Percentiles rank a stretch among this genome's conserved stretches.
Conservation (phyloP, 2,113 vertebrate species). For the Australoheros scitulus region DNA sequence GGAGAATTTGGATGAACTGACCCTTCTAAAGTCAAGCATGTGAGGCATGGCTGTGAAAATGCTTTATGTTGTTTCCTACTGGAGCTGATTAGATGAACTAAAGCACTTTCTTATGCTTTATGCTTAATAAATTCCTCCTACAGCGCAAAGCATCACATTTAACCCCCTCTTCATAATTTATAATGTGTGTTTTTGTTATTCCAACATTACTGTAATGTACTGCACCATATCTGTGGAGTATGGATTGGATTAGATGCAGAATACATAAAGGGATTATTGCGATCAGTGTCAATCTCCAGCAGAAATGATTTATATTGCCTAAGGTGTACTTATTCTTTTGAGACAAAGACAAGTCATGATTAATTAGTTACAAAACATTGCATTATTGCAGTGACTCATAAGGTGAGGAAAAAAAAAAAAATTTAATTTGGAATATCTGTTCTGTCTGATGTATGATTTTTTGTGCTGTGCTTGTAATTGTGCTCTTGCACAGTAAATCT, state of each 20-base stretch:
- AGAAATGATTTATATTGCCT: conserved; percentile 52
- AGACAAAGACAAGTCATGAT: conserved; percentile 59
- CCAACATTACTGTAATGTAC: neutral
- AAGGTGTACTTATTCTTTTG: conserved; percentile 54
- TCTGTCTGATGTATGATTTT: conserved; percentile 32
- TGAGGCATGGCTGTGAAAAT: neutral
- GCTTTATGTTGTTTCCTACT: neutral
- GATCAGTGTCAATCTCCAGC: conserved; percentile 57
- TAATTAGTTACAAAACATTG: conserved; percentile 62
- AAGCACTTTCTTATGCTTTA: neutral
- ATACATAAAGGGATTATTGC: conserved; percentile 61
- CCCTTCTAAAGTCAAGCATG: neutral
- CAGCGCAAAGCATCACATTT: neutral
- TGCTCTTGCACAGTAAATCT: conserved; percentile 51
- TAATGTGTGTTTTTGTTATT: neutral
- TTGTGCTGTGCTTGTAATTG: conserved; percentile 37
- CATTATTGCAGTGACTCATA: conserved; percentile 37
- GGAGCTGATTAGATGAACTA: neutral
- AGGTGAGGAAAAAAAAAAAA: neutral
- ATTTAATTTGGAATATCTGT: conserved; percentile 33
- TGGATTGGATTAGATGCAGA: conserved; percentile 36
- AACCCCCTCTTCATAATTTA: neutral
- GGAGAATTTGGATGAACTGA: neutral
- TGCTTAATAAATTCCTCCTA: neutral
- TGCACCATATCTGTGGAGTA: conserved; percentile 11